phyloP scores from a whole-genome alignment of 2,888 invertebrate genomes.

The Caenorhabditis angaria region DNA sequence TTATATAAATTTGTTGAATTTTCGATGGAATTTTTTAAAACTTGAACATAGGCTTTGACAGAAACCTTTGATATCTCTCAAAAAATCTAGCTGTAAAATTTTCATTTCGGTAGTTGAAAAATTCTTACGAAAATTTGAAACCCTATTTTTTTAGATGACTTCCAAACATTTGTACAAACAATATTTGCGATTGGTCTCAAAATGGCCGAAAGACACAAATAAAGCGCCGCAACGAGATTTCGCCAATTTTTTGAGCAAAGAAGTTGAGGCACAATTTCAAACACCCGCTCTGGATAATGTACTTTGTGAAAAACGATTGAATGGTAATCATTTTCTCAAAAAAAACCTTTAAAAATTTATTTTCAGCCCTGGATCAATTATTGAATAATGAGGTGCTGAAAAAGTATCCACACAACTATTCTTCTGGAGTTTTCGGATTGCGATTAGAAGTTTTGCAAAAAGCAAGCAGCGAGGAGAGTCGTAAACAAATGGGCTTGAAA shows the following conservation, averaged over 20 bases:
- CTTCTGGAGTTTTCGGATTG: conserved; percentile 62
- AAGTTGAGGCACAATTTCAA: conserved; percentile 52
- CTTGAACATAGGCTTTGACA: too few relatives aligned
- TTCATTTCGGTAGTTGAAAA: too few relatives aligned
- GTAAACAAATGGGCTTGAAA: conserved; percentile 49
- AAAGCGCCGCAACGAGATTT: conserved; percentile 55
- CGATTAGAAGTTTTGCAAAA: conserved; percentile 31
- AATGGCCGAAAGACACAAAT: conserved; percentile 64
- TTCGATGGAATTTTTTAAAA: too few relatives aligned
- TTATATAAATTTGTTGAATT: conserved; percentile 9
- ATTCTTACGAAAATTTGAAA: too few relatives aligned
- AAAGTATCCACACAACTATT: conserved; percentile 59
- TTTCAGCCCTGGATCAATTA: conserved; percentile 59
- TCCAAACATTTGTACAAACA: conserved; percentile 62
- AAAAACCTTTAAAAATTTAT: neutral
- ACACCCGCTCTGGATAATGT: conserved; percentile 15
- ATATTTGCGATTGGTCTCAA: conserved; percentile 56
- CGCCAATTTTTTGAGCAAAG: conserved; percentile 35
- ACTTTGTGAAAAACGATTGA: conserved; percentile 40
- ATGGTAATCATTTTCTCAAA: conserved; percentile 11
- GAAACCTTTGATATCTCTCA: neutral
- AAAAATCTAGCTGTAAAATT: neutral
- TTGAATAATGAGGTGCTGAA: conserved; percentile 54
- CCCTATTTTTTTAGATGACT: conserved; percentile 33
- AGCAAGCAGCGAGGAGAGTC: conserved; percentile 45